A percentile compares a stretch with the other conserved stretches of the same genome.
Evolutionary conservation across 2,888 invertebrate species (phyloP).

Genomic region (Nomada ferruginata): DNA sequence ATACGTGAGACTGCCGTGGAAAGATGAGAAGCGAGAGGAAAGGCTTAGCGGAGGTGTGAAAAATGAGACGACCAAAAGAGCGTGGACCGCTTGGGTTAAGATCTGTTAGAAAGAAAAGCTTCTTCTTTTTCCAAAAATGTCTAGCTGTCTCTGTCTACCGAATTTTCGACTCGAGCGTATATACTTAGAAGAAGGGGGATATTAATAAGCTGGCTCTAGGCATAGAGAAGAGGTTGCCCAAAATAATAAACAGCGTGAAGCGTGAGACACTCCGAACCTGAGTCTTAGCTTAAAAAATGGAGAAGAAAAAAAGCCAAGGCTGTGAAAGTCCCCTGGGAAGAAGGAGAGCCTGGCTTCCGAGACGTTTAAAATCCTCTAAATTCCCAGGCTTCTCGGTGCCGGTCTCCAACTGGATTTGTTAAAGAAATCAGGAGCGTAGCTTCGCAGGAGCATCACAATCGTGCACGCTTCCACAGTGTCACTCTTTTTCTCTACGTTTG

Average conservation of each 20-base stretch:
- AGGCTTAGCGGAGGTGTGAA: background rate
- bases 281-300: background rate
- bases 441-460: background rate
- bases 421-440: conserved; percentile 10
- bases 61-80: background rate
- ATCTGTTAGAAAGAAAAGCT: too few relatives aligned
- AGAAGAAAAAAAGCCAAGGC: background rate
- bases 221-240: background rate
- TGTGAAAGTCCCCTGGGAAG: background rate
- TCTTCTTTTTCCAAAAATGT: background rate
- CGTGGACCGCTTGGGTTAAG: too few relatives aligned
- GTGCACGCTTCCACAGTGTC: background rate
- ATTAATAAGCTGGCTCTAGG: conserved; percentile 1
- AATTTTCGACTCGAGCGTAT: background rate
- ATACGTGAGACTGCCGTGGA: conserved; percentile 9
- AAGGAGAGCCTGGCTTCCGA: background rate
- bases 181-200: background rate
- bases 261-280: background rate
- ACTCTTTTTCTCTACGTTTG: background rate
- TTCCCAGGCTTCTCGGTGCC: background rate
- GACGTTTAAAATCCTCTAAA: conserved; percentile 23
- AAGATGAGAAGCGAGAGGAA: background rate
- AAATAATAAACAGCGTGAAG: conserved; percentile 33
- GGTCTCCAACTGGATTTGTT: conserved; percentile 27
- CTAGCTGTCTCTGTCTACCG: background rate